Percentiles rank a stretch among this genome's conserved stretches.
Evolutionary conservation across 2,797 vertebrate genomes (phyloP).

Genomic region (Rhinogobio ventralis): DNA sequence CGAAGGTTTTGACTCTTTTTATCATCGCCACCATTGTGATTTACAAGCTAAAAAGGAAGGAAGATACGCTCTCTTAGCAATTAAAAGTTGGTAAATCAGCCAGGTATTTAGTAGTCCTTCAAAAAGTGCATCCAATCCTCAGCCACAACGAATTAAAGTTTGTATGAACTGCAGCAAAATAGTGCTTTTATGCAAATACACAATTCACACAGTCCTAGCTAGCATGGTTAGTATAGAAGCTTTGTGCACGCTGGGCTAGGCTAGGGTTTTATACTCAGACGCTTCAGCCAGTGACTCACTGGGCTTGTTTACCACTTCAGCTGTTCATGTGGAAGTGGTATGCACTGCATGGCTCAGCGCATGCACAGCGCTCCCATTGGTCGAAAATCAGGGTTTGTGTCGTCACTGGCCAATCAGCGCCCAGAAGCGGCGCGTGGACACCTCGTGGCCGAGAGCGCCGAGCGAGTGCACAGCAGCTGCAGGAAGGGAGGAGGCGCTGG

Average conservation of each 20-base stretch:
- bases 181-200: not conserved
- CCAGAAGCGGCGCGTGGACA: slow-evolving; percentile 85
- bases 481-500: slow-evolving; percentile 6
- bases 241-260: slow-evolving; percentile 28
- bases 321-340: slow-evolving; percentile 40
- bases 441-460: slow-evolving; percentile 67
- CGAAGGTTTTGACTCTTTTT: slow-evolving; percentile 84
- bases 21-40: slow-evolving; percentile 87
- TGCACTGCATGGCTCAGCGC: slow-evolving; percentile 79
- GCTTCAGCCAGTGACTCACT: slow-evolving; percentile 38
- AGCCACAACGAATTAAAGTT: not conserved
- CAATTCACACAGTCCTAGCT: not conserved
- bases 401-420: slow-evolving; percentile 78
- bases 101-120: not conserved
- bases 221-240: not conserved
- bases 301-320: slow-evolving; percentile 60
- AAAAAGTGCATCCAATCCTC: not conserved
- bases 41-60: not conserved
- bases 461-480: slow-evolving; percentile 77
- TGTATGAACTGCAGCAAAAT: not conserved
- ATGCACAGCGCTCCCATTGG: slow-evolving; percentile 89
- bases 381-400: slow-evolving; percentile 77
- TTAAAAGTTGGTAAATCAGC: not conserved
- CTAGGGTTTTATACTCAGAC: slow-evolving; percentile 73
- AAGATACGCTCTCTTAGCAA: not conserved